Conservation (phyloP, 2,113 vertebrate genomes). For the Ardeotis arabs region DNA sequence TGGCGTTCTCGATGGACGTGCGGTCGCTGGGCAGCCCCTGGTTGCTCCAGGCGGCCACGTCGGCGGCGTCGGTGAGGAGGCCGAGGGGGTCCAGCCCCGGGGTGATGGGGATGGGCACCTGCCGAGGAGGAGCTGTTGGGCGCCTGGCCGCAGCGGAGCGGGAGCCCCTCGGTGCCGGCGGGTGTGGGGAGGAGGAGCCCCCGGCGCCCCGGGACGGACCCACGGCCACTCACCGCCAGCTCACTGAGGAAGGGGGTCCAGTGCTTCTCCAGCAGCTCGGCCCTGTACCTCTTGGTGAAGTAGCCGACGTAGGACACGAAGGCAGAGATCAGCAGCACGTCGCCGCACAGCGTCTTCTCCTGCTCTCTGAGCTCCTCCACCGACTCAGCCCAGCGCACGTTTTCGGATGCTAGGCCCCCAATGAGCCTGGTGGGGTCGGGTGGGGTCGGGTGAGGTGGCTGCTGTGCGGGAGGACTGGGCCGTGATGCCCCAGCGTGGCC, state of each 20-base stretch:
- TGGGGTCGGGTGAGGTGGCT: too few species aligned
- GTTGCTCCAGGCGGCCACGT: slow-evolving; percentile 79
- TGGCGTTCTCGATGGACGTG: slow-evolving; percentile 75
- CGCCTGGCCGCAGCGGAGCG: rapidly evolving
- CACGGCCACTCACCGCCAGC: neutral
- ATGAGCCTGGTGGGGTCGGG: slow-evolving; percentile 63
- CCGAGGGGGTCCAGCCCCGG: slow-evolving; percentile 73
- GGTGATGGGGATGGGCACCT: slow-evolving; percentile 79
- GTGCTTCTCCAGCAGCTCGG: slow-evolving; percentile 71
- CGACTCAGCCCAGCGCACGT: slow-evolving; percentile 77
- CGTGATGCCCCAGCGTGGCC: rapidly evolving
- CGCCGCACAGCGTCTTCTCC: slow-evolving; percentile 69
- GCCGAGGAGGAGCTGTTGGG: neutral
- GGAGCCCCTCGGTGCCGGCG: rapidly evolving
- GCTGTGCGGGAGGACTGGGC: neutral
- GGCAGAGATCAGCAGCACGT: slow-evolving; percentile 74
- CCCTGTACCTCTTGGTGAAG: slow-evolving; percentile 82
- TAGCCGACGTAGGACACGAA: slow-evolving; percentile 81
- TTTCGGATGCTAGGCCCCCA: slow-evolving; percentile 74
- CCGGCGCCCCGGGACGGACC: rapidly evolving
- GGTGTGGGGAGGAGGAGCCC: rapidly evolving
- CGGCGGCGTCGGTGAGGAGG: slow-evolving; percentile 71
- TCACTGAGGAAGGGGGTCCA: slow-evolving; percentile 75
- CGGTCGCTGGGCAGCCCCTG: slow-evolving; percentile 82
- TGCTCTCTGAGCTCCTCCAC: slow-evolving; percentile 64